These are phyloP conservation scores for Acronicta aceris DNA, from an alignment of 2,888 invertebrate genomes.

Conservation along the genomic window DNA sequence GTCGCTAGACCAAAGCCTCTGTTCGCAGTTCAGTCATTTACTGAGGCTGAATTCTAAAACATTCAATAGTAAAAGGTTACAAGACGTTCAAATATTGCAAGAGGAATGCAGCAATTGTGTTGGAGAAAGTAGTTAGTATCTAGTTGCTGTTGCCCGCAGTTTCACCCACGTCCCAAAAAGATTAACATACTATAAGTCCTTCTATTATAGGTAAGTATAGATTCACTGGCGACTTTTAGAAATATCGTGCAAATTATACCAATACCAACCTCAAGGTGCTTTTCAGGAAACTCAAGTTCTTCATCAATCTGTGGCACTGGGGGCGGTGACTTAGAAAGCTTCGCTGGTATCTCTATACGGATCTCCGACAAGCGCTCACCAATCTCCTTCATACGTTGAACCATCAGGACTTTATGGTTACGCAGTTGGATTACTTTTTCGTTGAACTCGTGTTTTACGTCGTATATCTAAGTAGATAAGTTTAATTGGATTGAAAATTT, in stretches of 20 bases:
- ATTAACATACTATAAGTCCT: too few species aligned
- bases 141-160: too few species aligned
- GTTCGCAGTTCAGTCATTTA: too few species aligned
- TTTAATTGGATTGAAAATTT: too few species aligned
- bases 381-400: conserved; percentile 73
- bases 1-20: too few species aligned
- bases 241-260: background rate
- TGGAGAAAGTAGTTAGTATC: too few species aligned
- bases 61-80: too few species aligned
- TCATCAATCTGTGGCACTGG: conserved; percentile 82
- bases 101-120: too few species aligned
- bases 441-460: conserved; percentile 80
- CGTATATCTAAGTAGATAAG: conserved; percentile 71
- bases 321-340: conserved; percentile 80
- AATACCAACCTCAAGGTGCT: conserved; percentile 83
- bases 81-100: too few species aligned
- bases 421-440: conserved; percentile 77
- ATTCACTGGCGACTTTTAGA: background rate
- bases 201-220: too few species aligned
- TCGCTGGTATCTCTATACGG: conserved; percentile 89
- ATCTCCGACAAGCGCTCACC: conserved; percentile 85
- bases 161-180: too few species aligned
- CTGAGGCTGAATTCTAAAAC: too few species aligned
- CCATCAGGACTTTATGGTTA: conserved; percentile 75
- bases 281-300: conserved; percentile 90